These are phyloP conservation scores for Bradypus variegatus DNA, from an alignment of 2,797 vertebrate genomes.

Conservation along the genomic window DNA sequence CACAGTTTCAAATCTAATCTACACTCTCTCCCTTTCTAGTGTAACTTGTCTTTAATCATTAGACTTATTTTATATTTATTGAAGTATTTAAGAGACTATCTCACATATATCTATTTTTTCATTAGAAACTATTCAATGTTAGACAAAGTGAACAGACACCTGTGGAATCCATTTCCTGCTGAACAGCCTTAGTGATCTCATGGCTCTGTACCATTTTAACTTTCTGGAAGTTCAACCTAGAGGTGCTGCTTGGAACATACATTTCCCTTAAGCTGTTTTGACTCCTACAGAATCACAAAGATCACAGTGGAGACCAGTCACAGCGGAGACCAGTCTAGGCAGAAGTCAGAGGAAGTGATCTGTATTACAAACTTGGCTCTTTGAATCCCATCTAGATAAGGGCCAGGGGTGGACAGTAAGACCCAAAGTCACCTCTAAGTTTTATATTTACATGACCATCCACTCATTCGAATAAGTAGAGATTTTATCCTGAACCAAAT, in stretches of 20 bases:
- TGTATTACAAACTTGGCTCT: background rate
- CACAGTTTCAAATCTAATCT: background rate
- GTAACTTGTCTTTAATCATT: background rate
- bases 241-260: background rate
- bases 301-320: background rate
- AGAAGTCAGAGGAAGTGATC: background rate
- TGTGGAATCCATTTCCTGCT: background rate
- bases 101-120: background rate
- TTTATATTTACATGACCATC: background rate
- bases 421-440: background rate
- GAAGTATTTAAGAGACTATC: background rate
- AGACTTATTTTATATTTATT: background rate
- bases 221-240: background rate
- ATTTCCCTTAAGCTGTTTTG: background rate
- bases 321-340: background rate
- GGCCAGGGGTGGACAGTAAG: background rate
- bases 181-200: background rate
- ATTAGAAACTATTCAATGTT: background rate
- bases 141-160: background rate
- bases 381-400: background rate
- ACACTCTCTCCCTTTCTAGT: background rate
- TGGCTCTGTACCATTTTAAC: background rate
- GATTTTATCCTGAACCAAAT: background rate
- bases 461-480: background rate
- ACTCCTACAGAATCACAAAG: background rate